Evolutionary conservation across 2,797 vertebrate genomes (phyloP).

Genomic region (Danio kyathit): DNA sequence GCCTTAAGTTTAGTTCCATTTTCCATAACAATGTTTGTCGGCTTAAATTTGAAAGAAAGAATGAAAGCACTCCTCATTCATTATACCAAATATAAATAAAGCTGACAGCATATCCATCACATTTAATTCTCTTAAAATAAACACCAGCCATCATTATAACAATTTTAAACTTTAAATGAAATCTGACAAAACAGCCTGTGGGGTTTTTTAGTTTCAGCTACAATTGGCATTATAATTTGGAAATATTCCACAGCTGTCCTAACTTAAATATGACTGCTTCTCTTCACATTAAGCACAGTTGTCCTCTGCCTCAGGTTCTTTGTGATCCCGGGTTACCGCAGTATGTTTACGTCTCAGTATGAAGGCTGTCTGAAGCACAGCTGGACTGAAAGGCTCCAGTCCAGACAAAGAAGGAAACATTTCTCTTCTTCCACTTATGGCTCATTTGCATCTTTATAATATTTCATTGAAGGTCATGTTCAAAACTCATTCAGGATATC

Average conservation of each 20-base stretch:
- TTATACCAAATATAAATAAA: not conserved
- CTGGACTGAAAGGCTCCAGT: constrained; percentile 15
- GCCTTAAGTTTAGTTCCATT: constrained; percentile 12
- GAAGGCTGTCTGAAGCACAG: constrained; percentile 24
- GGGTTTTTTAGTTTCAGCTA: not conserved
- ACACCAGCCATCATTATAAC: constrained; percentile 21
- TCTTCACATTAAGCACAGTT: constrained; percentile 1
- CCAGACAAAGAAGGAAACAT: constrained; percentile 21
- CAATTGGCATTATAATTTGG: constrained; percentile 2
- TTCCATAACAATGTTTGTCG: constrained; percentile 7
- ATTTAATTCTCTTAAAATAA: constrained; percentile 43
- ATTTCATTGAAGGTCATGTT: constrained; percentile 20
- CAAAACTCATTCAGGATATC: not conserved
- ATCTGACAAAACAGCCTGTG: constrained; percentile 3
- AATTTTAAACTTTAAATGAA: constrained; percentile 14
- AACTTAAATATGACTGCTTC: constrained; percentile 14
- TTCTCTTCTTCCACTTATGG: constrained; percentile 34
- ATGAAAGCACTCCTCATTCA: not conserved
- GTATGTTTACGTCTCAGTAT: constrained; percentile 10
- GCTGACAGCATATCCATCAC: constrained; percentile 17
- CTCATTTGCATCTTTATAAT: constrained; percentile 50
- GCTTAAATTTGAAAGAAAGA: not conserved
- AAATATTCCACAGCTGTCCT: constrained; percentile 23
- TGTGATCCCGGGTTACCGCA: not conserved
- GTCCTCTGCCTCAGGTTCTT: constrained; percentile 15